These are phyloP conservation scores for Gymnoscopelus microlampas DNA, from an alignment of 2,797 vertebrate genomes.

Conservation along the genomic window DNA sequence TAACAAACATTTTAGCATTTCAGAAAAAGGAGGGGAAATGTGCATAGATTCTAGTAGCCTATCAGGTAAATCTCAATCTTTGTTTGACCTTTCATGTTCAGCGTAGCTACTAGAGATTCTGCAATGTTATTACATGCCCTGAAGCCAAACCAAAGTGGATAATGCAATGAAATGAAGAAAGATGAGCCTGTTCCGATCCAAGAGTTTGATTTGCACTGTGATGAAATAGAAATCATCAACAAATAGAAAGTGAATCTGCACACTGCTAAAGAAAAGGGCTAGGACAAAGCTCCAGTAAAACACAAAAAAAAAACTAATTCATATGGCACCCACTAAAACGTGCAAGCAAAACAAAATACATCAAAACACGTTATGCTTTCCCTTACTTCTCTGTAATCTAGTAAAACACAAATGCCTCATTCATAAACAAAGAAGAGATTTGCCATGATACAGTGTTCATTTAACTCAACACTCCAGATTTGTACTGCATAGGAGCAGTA, in stretches of 20 bases:
- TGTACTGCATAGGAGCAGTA: background rate
- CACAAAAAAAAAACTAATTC: background rate
- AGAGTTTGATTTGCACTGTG: too few relatives aligned
- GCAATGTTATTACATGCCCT: background rate
- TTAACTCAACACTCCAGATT: background rate
- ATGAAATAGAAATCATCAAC: too few relatives aligned
- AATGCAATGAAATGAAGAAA: background rate
- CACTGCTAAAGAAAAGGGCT: too few relatives aligned
- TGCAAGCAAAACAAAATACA: too few relatives aligned
- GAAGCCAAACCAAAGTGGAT: background rate
- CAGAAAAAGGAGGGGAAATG: background rate
- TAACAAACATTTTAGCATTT: background rate
- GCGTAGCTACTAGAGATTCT: background rate
- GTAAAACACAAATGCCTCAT: constrained; percentile 2
- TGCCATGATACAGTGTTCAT: constrained; percentile 7
- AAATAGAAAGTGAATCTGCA: too few relatives aligned
- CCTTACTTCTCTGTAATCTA: too few relatives aligned
- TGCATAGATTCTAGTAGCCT: background rate
- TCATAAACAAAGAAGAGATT: constrained; percentile 7
- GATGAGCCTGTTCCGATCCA: too few relatives aligned
- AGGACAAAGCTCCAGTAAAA: background rate
- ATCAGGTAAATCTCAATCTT: too few relatives aligned
- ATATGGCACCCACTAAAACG: background rate
- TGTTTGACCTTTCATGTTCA: constrained; percentile 7
- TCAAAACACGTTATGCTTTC: too few relatives aligned